These are phyloP conservation scores for Drosophila hydei DNA, from an alignment of 1,140 invertebrate genomes.

Conservation along the genomic window DNA sequence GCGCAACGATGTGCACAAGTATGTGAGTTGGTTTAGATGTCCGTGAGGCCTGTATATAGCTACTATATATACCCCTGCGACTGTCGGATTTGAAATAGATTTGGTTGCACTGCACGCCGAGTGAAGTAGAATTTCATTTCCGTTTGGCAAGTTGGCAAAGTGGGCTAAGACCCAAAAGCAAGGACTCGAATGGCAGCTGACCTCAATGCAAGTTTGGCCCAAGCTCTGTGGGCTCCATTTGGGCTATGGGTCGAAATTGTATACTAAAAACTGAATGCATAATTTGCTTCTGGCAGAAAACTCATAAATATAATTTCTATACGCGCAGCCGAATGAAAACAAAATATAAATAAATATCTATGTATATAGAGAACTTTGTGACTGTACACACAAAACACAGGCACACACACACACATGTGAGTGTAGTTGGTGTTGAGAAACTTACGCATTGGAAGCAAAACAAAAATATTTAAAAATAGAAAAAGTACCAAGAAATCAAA, in stretches of 20 bases:
- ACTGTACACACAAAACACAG: constrained; percentile 51
- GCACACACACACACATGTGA: not conserved
- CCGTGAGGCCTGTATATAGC: constrained; percentile 6
- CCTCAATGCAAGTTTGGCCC: too few species aligned
- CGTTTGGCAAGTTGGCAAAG: constrained; percentile 13
- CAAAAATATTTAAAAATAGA: constrained; percentile 72
- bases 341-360: constrained; percentile 45
- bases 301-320: constrained; percentile 80
- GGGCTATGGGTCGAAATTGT: constrained; percentile 4
- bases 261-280: constrained; percentile 46
- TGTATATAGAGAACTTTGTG: constrained; percentile 54
- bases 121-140: constrained; percentile 31
- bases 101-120: constrained; percentile 8
- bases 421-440: constrained; percentile 56
- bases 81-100: constrained; percentile 53
- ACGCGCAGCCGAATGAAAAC: constrained; percentile 49
- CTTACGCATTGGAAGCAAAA: constrained; percentile 67
- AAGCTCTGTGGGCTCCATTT: not conserved
- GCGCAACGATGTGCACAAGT: too few species aligned
- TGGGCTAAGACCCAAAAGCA: constrained; percentile 5
- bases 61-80: constrained; percentile 45
- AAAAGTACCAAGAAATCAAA: constrained; percentile 61
- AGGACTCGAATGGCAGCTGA: not conserved
- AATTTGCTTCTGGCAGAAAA: constrained; percentile 60
- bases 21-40: constrained; percentile 50